A percentile compares a stretch with the other conserved stretches of the same genome.
phyloP scores from a whole-genome alignment of 2,797 vertebrate genomes.

The Crocidura indochinensis region DNA sequence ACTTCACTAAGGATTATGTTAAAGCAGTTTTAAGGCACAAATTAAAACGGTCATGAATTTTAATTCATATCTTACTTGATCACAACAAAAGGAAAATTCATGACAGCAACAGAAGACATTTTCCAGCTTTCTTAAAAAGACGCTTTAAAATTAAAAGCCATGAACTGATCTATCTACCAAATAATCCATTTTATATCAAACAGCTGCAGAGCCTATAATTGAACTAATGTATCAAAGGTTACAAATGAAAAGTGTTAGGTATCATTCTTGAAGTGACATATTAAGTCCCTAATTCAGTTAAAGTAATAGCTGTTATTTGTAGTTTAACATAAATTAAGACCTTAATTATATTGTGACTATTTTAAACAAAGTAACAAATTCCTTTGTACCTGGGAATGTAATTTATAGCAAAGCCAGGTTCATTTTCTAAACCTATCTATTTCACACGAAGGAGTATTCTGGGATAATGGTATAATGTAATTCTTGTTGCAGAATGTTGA shows the following conservation, averaged over 20 bases:
- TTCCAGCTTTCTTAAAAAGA: conserved; percentile 89
- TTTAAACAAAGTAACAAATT: conserved; percentile 99
- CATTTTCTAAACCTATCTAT: conserved; percentile 99
- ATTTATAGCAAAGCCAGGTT: conserved; percentile 99
- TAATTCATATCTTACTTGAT: conserved; percentile 86
- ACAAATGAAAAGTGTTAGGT: conserved; percentile 97
- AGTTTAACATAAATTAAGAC: conserved; percentile 99
- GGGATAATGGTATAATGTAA: conserved; percentile 97
- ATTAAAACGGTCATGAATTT: conserved; percentile 85
- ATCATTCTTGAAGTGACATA: conserved; percentile 98
- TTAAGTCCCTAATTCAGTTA: conserved; percentile 99
- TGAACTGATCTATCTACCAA: conserved; percentile 93
- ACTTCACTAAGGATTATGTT: conserved; percentile 83
- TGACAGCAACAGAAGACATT: conserved; percentile 88
- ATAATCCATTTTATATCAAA: conserved; percentile 97
- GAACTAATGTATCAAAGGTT: conserved; percentile 97
- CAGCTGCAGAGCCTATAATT: conserved; percentile 95
- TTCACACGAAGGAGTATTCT: conserved; percentile 95
- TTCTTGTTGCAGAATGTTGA: conserved; percentile 93
- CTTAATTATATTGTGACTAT: conserved; percentile 99
- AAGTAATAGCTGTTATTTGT: conserved; percentile 98
- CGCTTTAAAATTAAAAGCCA: conserved; percentile 94
- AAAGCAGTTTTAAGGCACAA: conserved; percentile 79
- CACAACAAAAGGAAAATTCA: conserved; percentile 81
- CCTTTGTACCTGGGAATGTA: conserved; percentile 98